These are phyloP conservation scores for Salminus brasiliensis DNA, from an alignment of 2,113 vertebrate species.

Conservation along the genomic window DNA sequence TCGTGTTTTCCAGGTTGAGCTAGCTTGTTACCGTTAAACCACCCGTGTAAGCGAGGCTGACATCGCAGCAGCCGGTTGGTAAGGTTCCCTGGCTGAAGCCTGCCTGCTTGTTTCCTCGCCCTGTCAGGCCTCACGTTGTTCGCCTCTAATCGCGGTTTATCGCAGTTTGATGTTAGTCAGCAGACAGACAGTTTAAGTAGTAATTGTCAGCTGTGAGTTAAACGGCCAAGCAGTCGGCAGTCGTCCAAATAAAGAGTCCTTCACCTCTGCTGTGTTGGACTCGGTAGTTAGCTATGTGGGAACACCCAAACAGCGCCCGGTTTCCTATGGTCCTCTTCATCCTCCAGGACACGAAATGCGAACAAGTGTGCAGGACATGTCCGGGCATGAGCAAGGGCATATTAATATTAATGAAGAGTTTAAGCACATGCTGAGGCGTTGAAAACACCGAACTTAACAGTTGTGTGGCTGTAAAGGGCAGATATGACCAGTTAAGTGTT, in stretches of 20 bases:
- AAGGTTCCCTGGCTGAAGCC: background rate
- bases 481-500: background rate
- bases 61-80: background rate
- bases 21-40: too few species aligned
- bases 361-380: slow-evolving; percentile 11
- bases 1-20: background rate
- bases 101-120: background rate
- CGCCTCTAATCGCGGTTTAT: background rate
- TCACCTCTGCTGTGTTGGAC: too few species aligned
- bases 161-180: background rate
- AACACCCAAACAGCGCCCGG: background rate
- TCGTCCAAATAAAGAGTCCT: too few species aligned
- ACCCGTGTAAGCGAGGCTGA: background rate
- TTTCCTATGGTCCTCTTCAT: background rate
- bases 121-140: background rate
- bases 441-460: background rate
- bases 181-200: background rate
- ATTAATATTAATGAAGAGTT: background rate
- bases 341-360: background rate
- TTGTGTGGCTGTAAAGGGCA: background rate
- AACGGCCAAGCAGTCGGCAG: too few species aligned
- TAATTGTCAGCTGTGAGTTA: background rate
- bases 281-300: background rate
- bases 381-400: slow-evolving; percentile 11
- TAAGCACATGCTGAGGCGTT: background rate